A percentile compares a stretch with the other conserved stretches of the same genome.
Evolutionary conservation across 35 echinoderm and acorn worm genomes (phyloP).

Genomic region (Strongylocentrotus purpuratus): DNA sequence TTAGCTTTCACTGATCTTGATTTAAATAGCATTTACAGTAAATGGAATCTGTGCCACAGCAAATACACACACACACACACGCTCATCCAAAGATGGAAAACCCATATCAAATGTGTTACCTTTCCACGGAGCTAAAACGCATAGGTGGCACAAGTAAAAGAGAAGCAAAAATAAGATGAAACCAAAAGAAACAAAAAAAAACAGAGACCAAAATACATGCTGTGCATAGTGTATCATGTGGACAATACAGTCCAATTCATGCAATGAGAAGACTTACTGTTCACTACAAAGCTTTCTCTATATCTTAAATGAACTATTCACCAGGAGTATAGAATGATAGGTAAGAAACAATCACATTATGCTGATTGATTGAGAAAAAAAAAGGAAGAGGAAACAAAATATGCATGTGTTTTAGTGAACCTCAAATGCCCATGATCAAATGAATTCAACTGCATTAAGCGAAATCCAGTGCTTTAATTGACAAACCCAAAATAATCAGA

Average conservation of each 20-base stretch:
- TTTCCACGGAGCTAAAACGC: conserved; percentile 54
- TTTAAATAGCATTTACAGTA: neutral
- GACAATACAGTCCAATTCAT: neutral
- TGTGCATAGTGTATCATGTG: neutral
- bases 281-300: neutral
- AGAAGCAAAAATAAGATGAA: conserved; percentile 17
- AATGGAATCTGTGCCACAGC: neutral
- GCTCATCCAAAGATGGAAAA: neutral
- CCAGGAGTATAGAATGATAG: neutral
- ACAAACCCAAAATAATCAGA: neutral
- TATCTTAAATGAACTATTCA: neutral
- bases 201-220: neutral
- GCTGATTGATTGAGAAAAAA: neutral
- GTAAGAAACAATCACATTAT: neutral
- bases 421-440: neutral
- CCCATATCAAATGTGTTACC: conserved; percentile 34
- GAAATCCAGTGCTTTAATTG: neutral
- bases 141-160: neutral
- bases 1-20: neutral
- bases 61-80: neutral
- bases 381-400: neutral
- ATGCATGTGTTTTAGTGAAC: neutral
- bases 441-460: neutral
- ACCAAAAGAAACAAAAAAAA: neutral
- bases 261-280: neutral